Base-by-base conservation (phyloP, 2,888 invertebrate species). In the Dugesia japonica region DNA sequence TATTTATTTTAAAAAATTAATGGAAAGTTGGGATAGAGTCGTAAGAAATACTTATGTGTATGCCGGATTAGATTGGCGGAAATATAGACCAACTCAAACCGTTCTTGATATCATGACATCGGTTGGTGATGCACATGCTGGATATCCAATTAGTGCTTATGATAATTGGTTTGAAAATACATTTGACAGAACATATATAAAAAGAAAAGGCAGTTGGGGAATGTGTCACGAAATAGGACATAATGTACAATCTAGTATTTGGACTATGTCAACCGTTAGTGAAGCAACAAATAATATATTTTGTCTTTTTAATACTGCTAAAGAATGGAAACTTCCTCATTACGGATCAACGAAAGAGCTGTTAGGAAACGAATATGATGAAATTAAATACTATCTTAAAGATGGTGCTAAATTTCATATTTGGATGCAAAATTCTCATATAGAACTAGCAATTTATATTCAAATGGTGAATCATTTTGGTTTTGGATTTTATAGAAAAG, bases 261-360 rank as follows among this genome's bases (percentile, higher is more conserved):
- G 81, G 81, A 80, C 80, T 1, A 80, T 80, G 38, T 76, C 77
- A 0, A 80, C 80, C 1, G 79, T 79, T 0, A 72, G 28, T 0
- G 81, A 81, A 73, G 81, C 80, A 4, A 81, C 81, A 0, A 79
- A 78, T 71, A 81, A 81, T 72, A 79, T 81, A 26, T 81, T 81
- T 78, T 80, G 80, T 9, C n/a, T 76, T 9, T 76, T 71, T 71
- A 72, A 72, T 72, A 28, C 71, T 1, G 27, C 75, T 72, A 28
- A 26, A 23, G 26, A 31, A 23, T 76, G 76, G 76, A 27, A 72
- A 28, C 26, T 72, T 20, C 71, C 71, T 72, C 74, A 76, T 23
- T 76, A 71, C 72, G 76, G 31, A n/a, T 71, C 31, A 26, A 77
- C 76, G 73, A 7, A 27, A 9, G 76, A 28, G 17, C 17, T 23